Conservation (phyloP, 2,797 vertebrate species). For the Tamandua tetradactyla region DNA sequence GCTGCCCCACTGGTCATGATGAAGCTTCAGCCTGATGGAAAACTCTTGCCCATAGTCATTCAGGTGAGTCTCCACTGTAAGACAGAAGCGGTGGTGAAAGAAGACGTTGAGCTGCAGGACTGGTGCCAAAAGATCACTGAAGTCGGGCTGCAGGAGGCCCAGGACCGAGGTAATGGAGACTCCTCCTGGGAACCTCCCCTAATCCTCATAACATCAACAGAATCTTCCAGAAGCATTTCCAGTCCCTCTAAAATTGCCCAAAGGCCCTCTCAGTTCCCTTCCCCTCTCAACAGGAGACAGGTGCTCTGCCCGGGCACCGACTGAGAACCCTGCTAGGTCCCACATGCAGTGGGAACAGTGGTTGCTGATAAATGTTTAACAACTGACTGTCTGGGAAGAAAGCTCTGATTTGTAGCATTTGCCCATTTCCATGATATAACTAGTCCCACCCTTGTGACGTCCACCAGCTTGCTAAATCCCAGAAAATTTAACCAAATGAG, state of each 20-base stretch:
- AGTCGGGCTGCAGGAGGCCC: conserved; percentile 62
- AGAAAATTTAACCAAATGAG: not conserved
- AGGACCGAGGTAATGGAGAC: conserved; percentile 41
- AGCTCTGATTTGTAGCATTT: not conserved
- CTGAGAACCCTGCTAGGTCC: not conserved
- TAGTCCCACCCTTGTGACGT: not conserved
- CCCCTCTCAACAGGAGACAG: not conserved
- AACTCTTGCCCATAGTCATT: conserved; percentile 74
- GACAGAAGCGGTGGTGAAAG: not conserved
- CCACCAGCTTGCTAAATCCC: not conserved
- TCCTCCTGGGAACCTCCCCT: too few relatives aligned
- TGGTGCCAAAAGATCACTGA: conserved; percentile 87
- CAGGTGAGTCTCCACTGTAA: conserved; percentile 82
- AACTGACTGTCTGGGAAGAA: not conserved
- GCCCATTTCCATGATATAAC: not conserved
- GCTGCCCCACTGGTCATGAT: conserved; percentile 76
- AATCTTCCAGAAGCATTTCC: conserved; percentile 19
- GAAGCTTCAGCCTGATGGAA: conserved; percentile 67
- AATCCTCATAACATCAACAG: not conserved
- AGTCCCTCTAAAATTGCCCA: not conserved
- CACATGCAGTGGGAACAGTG: not conserved
- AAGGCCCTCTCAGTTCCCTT: too few relatives aligned
- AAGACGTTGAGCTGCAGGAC: conserved; percentile 77
- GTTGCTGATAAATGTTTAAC: not conserved
- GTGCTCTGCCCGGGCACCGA: not conserved